Base-by-base conservation (phyloP, 37 sponge, comb jelly and placozoan genomes). In the Spongilla lacustris region DNA sequence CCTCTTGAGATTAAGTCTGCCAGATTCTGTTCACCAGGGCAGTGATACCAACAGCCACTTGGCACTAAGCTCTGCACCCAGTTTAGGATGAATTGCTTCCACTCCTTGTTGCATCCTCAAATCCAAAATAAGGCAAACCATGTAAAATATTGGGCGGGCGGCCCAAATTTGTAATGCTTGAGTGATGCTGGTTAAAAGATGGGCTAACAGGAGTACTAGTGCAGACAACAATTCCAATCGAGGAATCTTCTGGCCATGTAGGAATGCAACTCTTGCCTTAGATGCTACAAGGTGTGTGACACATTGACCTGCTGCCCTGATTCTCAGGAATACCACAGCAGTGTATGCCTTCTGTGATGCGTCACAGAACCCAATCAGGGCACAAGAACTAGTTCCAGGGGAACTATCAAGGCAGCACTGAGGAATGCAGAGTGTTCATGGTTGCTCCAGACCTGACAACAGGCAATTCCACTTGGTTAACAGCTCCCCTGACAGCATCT, bases 181-280 rank as follows among this genome's bases (percentile, higher is more conserved):
- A n/a, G 36, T 24, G 34, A 81, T 31, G 26, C 30, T 81, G n/a
- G 69, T 32, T 26, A 81, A 6, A 19, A 81, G 69, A 17, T 71
- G 21, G 2, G 78, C 27, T 17, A 85, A 71, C 58, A 85, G 35
- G n/a, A 77, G 17, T n/a, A n/a, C n/a, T n/a, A n/a, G n/a, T 24
- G 81, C 87, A 27, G 80, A 70, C 35, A 86, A 32, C 24, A 86
- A 36, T 37, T 86, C 87, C 80, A 86, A 66, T 48, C 87, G 11
- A 11, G 87, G 87, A 17, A 80, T 81, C 1, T 33, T 81, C 36
- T 69, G 82, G 6, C 32, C 35, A n/a, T 68, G n/a, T 4, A 68
- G 28, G 23, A 70, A 70, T 9, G 82, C 69, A n/a, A 81, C 82
- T 31, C 82, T 26, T 4, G 82, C 67, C 71, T 81, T 81, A 4